Percentiles rank a stretch among this genome's conserved stretches.
Conservation (phyloP, 2,797 vertebrate genomes). For the Apodemus agrarius region DNA sequence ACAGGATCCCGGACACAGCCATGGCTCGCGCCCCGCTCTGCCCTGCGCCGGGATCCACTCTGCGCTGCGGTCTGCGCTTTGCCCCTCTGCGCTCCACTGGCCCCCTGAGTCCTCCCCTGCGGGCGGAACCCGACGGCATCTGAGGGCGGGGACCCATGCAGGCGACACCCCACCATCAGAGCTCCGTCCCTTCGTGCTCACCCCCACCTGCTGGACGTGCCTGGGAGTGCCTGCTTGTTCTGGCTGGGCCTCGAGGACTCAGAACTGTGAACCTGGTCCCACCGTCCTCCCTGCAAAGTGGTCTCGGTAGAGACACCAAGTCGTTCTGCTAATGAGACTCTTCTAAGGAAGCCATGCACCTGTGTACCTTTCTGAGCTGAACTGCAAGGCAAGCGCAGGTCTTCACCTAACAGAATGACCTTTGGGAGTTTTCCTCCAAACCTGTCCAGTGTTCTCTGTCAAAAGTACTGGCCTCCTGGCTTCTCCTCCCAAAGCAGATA, state of each 20-base stretch:
- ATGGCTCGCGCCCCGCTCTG: neutral
- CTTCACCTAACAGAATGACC: neutral
- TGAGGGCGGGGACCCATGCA: constrained; percentile 16
- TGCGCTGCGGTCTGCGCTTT: neutral
- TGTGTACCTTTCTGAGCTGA: neutral
- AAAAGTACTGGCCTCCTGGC: neutral
- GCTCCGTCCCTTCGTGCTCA: constrained; percentile 70
- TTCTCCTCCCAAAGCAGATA: neutral
- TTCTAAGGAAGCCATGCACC: rapidly evolving
- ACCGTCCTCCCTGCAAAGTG: rapidly evolving
- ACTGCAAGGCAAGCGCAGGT: neutral
- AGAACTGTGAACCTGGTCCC: rapidly evolving
- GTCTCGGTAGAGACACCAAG: rapidly evolving
- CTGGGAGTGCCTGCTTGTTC: constrained; percentile 77
- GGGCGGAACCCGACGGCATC: constrained; percentile 13
- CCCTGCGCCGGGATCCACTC: too few species aligned
- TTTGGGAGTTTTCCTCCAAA: neutral
- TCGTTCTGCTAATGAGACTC: neutral
- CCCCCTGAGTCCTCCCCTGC: neutral
- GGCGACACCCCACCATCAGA: neutral
- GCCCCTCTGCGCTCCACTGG: neutral
- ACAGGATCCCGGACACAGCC: neutral
- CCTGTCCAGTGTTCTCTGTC: rapidly evolving
- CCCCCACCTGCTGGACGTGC: constrained; percentile 86
- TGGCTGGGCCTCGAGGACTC: neutral